phyloP scores from a whole-genome alignment of 1,140 invertebrate genomes.

The Phymorhynchus buccinoides region DNA sequence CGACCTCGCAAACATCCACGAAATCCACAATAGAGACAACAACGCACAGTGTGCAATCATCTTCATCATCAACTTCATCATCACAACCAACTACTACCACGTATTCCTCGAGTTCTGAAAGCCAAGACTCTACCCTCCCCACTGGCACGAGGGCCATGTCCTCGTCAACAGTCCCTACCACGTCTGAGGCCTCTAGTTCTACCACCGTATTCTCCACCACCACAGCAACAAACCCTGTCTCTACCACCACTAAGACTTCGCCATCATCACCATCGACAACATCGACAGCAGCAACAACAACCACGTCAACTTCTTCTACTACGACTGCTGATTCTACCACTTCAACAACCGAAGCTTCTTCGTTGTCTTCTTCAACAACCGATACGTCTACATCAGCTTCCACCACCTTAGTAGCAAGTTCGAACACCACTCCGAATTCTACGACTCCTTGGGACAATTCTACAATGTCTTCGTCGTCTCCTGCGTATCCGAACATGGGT shows the following conservation, averaged over 20 bases:
- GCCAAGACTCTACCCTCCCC: no score
- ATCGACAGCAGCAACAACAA: neutral
- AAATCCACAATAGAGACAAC: neutral
- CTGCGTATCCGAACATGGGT: neutral
- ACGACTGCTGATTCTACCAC: neutral
- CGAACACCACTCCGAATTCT: neutral
- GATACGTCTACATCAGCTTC: neutral
- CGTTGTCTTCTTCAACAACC: neutral
- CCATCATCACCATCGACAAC: neutral
- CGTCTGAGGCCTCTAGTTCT: no score
- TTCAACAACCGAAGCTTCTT: no score
- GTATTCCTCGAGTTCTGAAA: no score
- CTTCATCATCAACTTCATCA: no score
- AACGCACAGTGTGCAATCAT: conserved; percentile 6
- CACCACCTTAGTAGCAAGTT: neutral
- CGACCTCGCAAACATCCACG: neutral
- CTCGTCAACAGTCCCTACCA: no score
- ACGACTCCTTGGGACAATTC: no score
- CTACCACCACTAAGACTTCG: neutral
- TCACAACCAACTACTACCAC: no score
- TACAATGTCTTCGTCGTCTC: neutral
- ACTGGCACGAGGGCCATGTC: no score
- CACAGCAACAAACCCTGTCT: neutral
- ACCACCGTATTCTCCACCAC: neutral
- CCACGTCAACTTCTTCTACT: neutral